Evolutionary conservation across 2,888 invertebrate genomes (phyloP), one percentile per base, ranked within the genome.

Genomic region (Timandra comae): DNA sequence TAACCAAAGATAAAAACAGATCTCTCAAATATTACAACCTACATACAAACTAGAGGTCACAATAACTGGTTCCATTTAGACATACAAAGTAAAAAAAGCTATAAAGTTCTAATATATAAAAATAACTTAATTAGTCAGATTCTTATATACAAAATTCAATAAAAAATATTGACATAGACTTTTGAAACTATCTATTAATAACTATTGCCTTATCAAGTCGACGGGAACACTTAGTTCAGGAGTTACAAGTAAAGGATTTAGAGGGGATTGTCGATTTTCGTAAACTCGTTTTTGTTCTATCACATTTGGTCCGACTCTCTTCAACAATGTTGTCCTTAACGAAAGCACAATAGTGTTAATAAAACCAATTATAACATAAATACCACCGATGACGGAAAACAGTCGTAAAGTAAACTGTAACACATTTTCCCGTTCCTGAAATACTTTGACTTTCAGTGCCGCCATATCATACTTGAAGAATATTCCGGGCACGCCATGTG

Each of bases 391-490:
- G 25, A 97, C 91, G 1, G 97, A 95, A 81, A 96, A 97, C 3
- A 99, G 81, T 56, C 96, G 91, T 27, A 97, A 90, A 35, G 93
- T 84, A 67, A 99, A 96, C 68, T 94, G 92, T 24, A 91, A 74
- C 19, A 93, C 50, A 44, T 92, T 89, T 50, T 95, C 95, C 36
- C 92, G 87, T 61, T 95, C 91, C 64, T 95, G 93, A 31, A 87
- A 90, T 0, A 96, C 93, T 63, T 90, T 89, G 3, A 98, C 92
- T 82, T 94, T 95, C 26, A 98, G 76, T 0, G 97, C 94, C 9
- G 96, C 94, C 81, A 96, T 91, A 58, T 98, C 97, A 70, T 98
- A 98, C 72, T 97, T 97, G 54, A 98, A 93, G 69, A 95, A 98
- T 46, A 98, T 93, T 11, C 98, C 98, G 0, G 98, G 95, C 10